phyloP scores from a whole-genome alignment of 2,888 invertebrate genomes.

The Nyleta sp. region DNA sequence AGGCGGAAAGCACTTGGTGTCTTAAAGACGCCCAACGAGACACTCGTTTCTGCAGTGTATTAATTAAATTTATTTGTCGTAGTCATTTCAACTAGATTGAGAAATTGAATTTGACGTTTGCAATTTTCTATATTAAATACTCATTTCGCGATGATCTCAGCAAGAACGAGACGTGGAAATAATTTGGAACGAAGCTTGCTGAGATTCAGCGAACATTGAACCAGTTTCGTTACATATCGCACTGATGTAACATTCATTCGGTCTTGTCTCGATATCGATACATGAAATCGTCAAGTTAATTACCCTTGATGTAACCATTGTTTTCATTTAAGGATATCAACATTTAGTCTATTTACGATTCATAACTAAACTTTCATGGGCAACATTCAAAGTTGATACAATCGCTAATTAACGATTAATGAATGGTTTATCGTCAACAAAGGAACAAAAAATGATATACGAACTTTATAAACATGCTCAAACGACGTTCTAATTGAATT shows the following conservation, averaged over 20 bases:
- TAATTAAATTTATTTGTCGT: too few relatives aligned
- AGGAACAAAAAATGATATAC: not conserved
- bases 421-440: constrained; percentile 9
- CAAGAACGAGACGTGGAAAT: too few relatives aligned
- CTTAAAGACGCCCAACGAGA: too few relatives aligned
- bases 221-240: not conserved
- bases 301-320: constrained; percentile 19
- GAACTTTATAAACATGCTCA: not conserved
- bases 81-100: too few relatives aligned
- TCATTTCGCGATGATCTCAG: too few relatives aligned
- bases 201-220: not conserved
- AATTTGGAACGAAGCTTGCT: too few relatives aligned
- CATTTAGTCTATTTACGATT: constrained; percentile 15
- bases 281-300: constrained; percentile 9
- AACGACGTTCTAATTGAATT: too few relatives aligned
- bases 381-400: constrained; percentile 4
- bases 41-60: too few relatives aligned
- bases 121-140: too few relatives aligned
- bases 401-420: constrained; percentile 23
- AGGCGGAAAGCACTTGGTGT: too few relatives aligned
- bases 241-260: not conserved
- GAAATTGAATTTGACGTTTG: too few relatives aligned
- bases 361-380: constrained; percentile 14
- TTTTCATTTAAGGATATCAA: constrained; percentile 10
- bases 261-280: not conserved